A percentile compares a stretch with the other conserved stretches of the same genome.
Evolutionary conservation across 2,797 vertebrate genomes (phyloP).

Genomic region (Falco novaeseelandiae): DNA sequence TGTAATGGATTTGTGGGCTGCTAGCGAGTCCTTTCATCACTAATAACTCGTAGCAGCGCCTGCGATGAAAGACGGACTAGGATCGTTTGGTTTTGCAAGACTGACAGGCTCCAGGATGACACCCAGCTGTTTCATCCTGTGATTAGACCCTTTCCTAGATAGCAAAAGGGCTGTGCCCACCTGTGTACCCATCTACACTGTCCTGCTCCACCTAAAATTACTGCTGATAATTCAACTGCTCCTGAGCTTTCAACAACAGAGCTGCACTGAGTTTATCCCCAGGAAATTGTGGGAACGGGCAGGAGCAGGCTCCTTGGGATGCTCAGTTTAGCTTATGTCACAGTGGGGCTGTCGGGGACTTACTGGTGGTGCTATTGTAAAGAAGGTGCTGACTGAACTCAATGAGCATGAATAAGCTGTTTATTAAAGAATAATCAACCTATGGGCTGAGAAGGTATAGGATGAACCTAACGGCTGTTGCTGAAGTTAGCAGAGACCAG

Average conservation of each 20-base stretch:
- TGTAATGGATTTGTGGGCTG: neutral
- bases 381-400: neutral
- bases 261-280: neutral
- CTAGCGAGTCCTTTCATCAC: neutral
- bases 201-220: neutral
- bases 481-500: neutral
- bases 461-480: neutral
- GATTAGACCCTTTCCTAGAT: neutral
- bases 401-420: neutral
- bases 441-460: neutral
- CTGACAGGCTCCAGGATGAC: neutral
- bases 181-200: neutral
- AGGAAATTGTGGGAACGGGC: neutral
- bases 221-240: neutral
- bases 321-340: neutral
- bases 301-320: neutral
- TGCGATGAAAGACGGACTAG: too few species aligned
- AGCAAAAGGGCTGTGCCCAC: neutral
- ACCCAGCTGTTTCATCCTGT: neutral
- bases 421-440: neutral
- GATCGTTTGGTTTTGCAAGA: neutral
- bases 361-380: neutral
- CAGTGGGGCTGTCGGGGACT: neutral
- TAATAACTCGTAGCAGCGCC: neutral
- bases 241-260: neutral